phyloP scores from a whole-genome alignment of 2,888 invertebrate species.

The Parnassius smintheus region DNA sequence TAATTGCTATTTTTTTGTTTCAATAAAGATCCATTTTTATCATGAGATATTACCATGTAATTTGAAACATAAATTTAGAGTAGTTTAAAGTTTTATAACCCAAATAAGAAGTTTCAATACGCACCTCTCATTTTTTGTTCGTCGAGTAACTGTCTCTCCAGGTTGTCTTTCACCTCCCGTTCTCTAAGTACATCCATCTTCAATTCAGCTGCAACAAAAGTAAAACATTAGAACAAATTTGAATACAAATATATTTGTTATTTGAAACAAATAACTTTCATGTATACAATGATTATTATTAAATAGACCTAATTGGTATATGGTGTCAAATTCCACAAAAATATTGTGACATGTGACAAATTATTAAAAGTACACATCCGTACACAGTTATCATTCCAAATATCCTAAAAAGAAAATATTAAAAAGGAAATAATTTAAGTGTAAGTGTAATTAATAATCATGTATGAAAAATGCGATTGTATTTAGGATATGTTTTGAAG shows the following conservation, averaged over 20 bases:
- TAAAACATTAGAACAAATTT: constrained; percentile 5
- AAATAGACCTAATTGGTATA: background rate
- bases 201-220: constrained; percentile 91
- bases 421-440: no score
- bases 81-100: background rate
- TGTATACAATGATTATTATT: background rate
- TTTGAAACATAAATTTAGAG: background rate
- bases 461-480: no score
- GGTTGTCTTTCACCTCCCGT: constrained; percentile 94
- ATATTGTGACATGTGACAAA: no score
- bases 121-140: constrained; percentile 97
- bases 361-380: no score
- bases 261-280: background rate
- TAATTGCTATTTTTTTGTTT: no score
- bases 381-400: no score
- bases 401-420: no score
- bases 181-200: constrained; percentile 97
- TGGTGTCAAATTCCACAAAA: no score
- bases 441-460: no score
- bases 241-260: background rate
- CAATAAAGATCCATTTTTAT: no score
- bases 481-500: no score
- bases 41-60: no score
- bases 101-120: constrained; percentile 49
- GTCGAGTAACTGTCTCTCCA: constrained; percentile 95